Evolutionary conservation across 2,888 invertebrate genomes (phyloP).

Genomic region (Apotomis turbidana): DNA sequence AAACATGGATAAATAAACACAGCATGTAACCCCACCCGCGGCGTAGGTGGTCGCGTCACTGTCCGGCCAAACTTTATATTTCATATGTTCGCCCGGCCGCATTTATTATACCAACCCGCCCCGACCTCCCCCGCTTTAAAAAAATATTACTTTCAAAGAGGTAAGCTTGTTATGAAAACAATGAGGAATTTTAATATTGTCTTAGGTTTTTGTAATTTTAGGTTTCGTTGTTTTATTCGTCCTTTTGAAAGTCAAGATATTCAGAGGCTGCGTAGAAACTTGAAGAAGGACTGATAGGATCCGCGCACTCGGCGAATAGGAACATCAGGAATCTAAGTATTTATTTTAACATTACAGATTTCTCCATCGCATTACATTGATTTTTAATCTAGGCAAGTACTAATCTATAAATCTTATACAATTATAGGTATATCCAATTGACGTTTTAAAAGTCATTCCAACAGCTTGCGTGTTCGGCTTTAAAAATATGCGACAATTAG

Average conservation of each 20-base stretch:
- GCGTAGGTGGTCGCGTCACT: constrained; percentile 69
- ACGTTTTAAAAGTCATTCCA: no score
- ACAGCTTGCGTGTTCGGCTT: no score
- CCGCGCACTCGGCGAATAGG: no score
- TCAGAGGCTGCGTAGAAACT: not conserved
- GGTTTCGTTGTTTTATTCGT: not conserved
- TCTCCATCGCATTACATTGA: no score
- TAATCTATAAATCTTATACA: no score
- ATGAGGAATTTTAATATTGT: constrained; percentile 39
- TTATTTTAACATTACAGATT: no score
- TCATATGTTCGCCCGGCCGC: constrained; percentile 69
- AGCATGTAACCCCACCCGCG: constrained; percentile 59
- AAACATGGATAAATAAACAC: constrained; percentile 9
- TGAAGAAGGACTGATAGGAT: not conserved
- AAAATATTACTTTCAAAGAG: constrained; percentile 46
- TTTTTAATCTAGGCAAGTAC: no score
- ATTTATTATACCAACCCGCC: constrained; percentile 70
- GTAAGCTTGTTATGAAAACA: constrained; percentile 39
- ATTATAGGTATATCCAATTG: no score
- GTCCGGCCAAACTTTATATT: constrained; percentile 81
- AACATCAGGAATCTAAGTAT: no score
- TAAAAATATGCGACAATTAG: no score
- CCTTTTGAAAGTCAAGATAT: not conserved
- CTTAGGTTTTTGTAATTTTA: constrained; percentile 26
- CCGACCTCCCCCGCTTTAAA: constrained; percentile 49